A percentile compares a stretch with the other conserved stretches of the same genome.
Conservation (phyloP, 2,888 invertebrate genomes). For the Tanytarsus gracilentus region DNA sequence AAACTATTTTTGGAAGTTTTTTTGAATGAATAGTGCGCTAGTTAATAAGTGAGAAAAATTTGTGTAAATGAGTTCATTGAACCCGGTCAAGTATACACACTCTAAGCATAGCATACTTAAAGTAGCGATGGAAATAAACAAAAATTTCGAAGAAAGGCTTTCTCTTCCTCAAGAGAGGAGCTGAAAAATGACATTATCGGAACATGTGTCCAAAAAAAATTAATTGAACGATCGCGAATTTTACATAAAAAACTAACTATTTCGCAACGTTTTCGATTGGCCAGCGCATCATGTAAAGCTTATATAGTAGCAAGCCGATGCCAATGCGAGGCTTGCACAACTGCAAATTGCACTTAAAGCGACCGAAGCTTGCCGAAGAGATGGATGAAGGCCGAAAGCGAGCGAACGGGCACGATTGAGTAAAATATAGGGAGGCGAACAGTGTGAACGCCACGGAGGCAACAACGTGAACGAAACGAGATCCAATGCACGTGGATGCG, state of each 20-base stretch:
- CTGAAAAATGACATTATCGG: background rate
- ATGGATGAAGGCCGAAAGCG: background rate
- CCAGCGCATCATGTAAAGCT: background rate
- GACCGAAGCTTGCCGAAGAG: background rate
- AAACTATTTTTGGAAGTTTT: conserved; percentile 1
- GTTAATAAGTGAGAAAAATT: background rate
- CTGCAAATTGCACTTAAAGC: background rate
- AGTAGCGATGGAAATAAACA: no score
- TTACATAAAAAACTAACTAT: background rate
- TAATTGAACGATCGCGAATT: background rate
- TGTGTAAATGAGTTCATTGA: conserved; percentile 12
- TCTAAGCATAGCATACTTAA: no score
- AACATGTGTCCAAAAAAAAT: background rate
- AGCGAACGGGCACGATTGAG: background rate
- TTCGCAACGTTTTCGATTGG: conserved; percentile 6
- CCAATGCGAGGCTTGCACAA: background rate
- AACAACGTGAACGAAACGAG: background rate
- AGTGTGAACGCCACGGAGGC: conserved; percentile 14
- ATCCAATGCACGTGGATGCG: conserved; percentile 10
- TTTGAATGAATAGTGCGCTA: background rate
- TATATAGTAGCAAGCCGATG: background rate
- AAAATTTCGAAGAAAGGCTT: no score
- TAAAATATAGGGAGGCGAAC: conserved; percentile 13
- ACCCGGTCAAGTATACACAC: no score
- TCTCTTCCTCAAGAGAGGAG: no score